phyloP scores from a whole-genome alignment of 1,140 invertebrate genomes.

The Drosophila nannoptera region DNA sequence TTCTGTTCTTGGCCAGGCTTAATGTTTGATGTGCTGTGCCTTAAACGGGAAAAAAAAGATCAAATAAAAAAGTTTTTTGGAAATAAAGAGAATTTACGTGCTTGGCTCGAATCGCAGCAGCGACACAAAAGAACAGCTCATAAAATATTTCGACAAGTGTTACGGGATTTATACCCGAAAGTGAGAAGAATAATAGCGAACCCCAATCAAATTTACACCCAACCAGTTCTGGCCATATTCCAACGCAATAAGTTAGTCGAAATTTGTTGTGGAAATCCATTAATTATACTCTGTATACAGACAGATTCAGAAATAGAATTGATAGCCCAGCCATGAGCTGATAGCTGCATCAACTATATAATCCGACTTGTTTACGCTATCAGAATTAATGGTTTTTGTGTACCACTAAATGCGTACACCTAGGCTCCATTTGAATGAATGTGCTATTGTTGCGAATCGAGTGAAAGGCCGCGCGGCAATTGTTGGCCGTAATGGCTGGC shows the following conservation, averaged over 20 bases:
- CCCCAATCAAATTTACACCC: not conserved
- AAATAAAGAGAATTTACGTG: not conserved
- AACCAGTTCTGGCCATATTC: not conserved
- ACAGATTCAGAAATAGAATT: slow-evolving; percentile 4
- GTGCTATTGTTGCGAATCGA: slow-evolving; percentile 30
- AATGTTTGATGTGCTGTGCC: slow-evolving; percentile 8
- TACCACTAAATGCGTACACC: slow-evolving; percentile 17
- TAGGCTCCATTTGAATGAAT: slow-evolving; percentile 44
- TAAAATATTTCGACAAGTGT: slow-evolving; percentile 2
- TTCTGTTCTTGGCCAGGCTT: slow-evolving; percentile 40
- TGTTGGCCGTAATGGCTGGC: slow-evolving; percentile 35
- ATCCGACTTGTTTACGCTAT: slow-evolving; percentile 40
- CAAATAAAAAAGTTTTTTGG: not conserved
- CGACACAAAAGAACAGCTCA: slow-evolving; percentile 13
- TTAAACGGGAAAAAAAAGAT: not conserved
- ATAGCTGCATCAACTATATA: slow-evolving; percentile 27
- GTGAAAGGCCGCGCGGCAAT: slow-evolving; percentile 19
- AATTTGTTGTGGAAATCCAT: slow-evolving; percentile 10
- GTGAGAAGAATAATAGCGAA: no score
- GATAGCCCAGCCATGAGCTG: slow-evolving; percentile 1
- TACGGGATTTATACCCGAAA: not conserved
- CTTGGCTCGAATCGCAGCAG: not conserved
- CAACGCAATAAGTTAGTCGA: slow-evolving; percentile 12
- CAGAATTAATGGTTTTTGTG: slow-evolving; percentile 64
- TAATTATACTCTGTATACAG: not conserved